Evolutionary conservation across 1,140 invertebrate species (phyloP), one percentile per base, ranked within the genome.

Genomic region (Drosophila trapezifrons): DNA sequence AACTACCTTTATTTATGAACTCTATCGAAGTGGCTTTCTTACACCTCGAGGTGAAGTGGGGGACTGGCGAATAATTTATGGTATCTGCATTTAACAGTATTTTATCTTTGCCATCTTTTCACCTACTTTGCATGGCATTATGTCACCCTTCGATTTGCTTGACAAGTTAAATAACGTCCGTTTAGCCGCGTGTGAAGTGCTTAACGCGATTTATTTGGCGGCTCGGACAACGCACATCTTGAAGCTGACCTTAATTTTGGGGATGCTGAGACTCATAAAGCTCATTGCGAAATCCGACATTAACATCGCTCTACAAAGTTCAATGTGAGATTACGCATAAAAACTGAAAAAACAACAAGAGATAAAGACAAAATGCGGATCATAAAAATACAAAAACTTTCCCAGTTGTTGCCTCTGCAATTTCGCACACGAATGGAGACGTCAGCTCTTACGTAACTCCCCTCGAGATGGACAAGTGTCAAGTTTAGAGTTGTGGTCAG

Each of bases 301-400:
- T 71, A 71, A 71, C 65, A 70, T 45, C 42, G 67, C 69, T 40
- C 52, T 35, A 45, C 66, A 72, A 71, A 72, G 69, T 72, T 72
- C 69, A 72, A 72, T 72, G 64, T 62, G 60, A 76, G 43, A 80
- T 80, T 71, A 64, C 27, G 29, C 57, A 69, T 52, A 59, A 54
- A 70, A 71, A 20, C 40, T n/a, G 40, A 56, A 22, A 3, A 13
- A 37, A 35, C 29, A 40, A 32, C 15, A 42, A 27, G 18, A 15
- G 17, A 29, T 22, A 25, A 51, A 29, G n/a, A 38, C 29, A 47
- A 35, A 69, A 43, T 54, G 52, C 45, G 38, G 18, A 62, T 45
- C 65, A 35, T 72, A 71, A 58, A 71, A 74, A 81, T 64, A 63
- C 38, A 56, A 71, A 65, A 78, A 78, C 79, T 82, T 82, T 82